A percentile compares a stretch with the other conserved stretches of the same genome.
These are phyloP conservation scores for Troides oblongomaculatus DNA, from an alignment of 2,888 invertebrate genomes.

Conservation along the genomic window DNA sequence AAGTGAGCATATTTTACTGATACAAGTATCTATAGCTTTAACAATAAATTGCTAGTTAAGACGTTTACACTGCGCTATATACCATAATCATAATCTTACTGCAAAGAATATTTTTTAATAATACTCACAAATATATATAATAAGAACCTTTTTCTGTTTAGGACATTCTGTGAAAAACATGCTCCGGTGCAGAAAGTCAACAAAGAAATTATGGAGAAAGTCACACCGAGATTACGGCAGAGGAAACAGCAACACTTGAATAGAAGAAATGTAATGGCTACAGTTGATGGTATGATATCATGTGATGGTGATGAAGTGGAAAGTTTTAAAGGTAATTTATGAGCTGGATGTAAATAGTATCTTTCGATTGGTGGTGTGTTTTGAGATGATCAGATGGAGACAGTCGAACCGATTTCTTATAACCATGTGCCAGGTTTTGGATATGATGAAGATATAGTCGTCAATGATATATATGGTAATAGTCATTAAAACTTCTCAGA, in stretches of 20 bases:
- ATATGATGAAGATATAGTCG: too few species aligned
- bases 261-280: background rate
- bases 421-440: too few species aligned
- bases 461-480: too few species aligned
- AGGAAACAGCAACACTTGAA: constrained; percentile 30
- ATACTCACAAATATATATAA: background rate
- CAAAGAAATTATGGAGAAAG: constrained; percentile 51
- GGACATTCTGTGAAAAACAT: constrained; percentile 83
- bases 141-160: constrained; percentile 42
- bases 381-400: too few species aligned
- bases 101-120: too few species aligned
- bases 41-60: too few species aligned
- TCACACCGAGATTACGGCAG: constrained; percentile 41
- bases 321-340: background rate
- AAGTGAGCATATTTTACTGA: constrained; percentile 35
- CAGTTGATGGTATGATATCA: background rate
- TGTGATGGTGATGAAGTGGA: background rate
- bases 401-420: too few species aligned
- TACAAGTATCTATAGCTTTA: too few species aligned
- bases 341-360: too few species aligned
- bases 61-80: too few species aligned
- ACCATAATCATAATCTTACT: background rate
- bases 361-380: too few species aligned
- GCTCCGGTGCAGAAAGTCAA: constrained; percentile 77
- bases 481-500: background rate